Evolutionary conservation across 1,140 invertebrate species (phyloP).

Genomic region (Andrena cerasifolii): DNA sequence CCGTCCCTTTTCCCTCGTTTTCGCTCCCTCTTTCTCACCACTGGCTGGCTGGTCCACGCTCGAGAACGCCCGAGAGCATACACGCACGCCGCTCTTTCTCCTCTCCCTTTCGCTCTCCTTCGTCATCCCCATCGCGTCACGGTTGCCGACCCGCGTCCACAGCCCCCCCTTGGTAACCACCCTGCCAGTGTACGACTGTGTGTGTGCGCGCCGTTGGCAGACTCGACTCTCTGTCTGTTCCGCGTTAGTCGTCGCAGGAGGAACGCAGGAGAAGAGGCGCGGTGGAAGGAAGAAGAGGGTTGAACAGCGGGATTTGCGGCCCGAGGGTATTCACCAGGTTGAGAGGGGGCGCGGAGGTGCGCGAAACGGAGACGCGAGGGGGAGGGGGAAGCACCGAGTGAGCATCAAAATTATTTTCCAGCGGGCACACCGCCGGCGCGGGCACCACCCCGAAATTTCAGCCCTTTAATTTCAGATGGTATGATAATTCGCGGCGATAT

Average conservation of each 20-base stretch:
- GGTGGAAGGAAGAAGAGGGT: conserved; percentile 44
- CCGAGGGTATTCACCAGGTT: conserved; percentile 34
- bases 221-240: conserved; percentile 48
- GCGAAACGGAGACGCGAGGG: background rate
- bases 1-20: background rate
- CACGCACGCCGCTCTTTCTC: background rate
- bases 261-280: conserved; percentile 41
- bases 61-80: conserved; percentile 11
- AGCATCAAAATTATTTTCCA: conserved; percentile 76
- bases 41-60: conserved; percentile 1
- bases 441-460: conserved; percentile 74
- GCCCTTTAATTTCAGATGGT: conserved; percentile 79
- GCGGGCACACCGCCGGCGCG: conserved; percentile 56
- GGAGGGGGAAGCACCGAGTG: conserved; percentile 48
- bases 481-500: conserved; percentile 79
- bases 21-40: background rate
- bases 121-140: conserved; percentile 50
- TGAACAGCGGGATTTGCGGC: conserved; percentile 52
- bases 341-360: background rate
- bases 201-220: conserved; percentile 6
- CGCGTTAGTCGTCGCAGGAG: conserved; percentile 47
- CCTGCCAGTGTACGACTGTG: background rate
- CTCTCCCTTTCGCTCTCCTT: conserved; percentile 29
- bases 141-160: conserved; percentile 37
- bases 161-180: conserved; percentile 33